Evolutionary conservation across 2,797 vertebrate species (phyloP).

Genomic region (Acipenser ruthenus): DNA sequence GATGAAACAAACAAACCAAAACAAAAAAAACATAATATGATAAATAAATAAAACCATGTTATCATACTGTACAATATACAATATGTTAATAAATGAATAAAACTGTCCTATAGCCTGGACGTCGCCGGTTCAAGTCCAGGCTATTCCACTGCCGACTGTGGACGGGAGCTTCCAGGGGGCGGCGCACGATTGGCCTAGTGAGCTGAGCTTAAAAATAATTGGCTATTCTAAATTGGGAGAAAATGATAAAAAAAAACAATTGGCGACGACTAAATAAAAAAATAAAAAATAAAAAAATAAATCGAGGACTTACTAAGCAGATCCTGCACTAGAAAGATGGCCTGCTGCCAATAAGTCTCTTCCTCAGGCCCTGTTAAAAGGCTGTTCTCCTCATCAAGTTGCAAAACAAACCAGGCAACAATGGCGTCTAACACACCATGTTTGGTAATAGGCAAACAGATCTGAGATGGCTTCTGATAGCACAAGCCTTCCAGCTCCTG

Average conservation of each 20-base stretch:
- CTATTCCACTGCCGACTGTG: no score
- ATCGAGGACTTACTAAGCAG: slow-evolving; percentile 53
- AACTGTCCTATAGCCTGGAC: no score
- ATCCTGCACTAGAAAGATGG: slow-evolving; percentile 81
- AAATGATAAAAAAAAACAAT: neutral
- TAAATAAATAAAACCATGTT: no score
- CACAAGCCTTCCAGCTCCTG: slow-evolving; percentile 86
- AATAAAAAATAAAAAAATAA: neutral
- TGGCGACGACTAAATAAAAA: neutral
- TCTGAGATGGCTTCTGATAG: slow-evolving; percentile 54
- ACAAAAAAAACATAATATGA: no score
- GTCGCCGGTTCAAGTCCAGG: no score
- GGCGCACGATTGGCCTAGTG: no score
- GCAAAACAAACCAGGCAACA: slow-evolving; percentile 91
- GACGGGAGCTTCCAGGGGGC: no score
- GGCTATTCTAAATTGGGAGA: no score
- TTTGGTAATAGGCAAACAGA: slow-evolving; percentile 59
- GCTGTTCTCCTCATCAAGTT: slow-evolving; percentile 79
- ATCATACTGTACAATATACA: no score
- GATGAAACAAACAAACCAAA: no score
- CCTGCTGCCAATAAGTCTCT: slow-evolving; percentile 95
- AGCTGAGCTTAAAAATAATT: no score
- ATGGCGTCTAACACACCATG: slow-evolving; percentile 78
- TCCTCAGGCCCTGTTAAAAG: slow-evolving; percentile 85
- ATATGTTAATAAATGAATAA: no score